These are phyloP conservation scores for Drosophila cardini DNA, from an alignment of 1,140 invertebrate genomes.

Conservation along the genomic window DNA sequence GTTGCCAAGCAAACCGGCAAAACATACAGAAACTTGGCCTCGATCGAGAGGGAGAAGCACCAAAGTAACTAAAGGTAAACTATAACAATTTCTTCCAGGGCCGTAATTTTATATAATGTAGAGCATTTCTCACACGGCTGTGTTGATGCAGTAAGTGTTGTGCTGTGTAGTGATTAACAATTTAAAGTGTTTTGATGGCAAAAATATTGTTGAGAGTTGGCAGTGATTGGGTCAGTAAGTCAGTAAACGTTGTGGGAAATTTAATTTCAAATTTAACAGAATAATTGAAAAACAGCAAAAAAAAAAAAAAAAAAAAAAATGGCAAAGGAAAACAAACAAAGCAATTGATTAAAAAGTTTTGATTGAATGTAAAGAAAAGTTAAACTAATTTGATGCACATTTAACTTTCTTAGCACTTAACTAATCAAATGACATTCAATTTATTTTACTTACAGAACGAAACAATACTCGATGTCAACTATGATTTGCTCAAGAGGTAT, in stretches of 20 bases:
- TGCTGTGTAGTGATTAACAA: conserved; percentile 36
- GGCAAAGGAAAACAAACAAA: background rate
- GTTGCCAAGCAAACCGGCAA: conserved; percentile 12
- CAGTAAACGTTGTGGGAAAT: background rate
- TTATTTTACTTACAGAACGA: conserved; percentile 20
- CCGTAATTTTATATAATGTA: background rate
- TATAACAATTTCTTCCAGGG: conserved; percentile 13
- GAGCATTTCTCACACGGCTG: conserved; percentile 3
- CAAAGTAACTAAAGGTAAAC: conserved; percentile 17
- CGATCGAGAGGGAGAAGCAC: background rate
- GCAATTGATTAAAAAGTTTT: background rate
- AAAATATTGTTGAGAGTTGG: background rate
- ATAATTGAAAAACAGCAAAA: too few species aligned
- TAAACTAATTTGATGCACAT: too few species aligned
- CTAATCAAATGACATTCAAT: background rate
- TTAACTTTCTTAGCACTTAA: background rate
- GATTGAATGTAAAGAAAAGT: too few species aligned
- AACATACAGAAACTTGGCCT: conserved; percentile 9
- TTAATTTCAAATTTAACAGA: background rate
- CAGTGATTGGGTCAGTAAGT: background rate
- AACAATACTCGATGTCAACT: conserved; percentile 1
- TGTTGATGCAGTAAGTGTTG: conserved; percentile 25
- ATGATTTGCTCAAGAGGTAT: conserved; percentile 24
- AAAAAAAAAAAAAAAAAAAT: too few species aligned
- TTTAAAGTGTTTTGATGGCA: conserved; percentile 20